Base-by-base conservation (phyloP, 2,888 invertebrate genomes). In the Drosophila leonis region DNA sequence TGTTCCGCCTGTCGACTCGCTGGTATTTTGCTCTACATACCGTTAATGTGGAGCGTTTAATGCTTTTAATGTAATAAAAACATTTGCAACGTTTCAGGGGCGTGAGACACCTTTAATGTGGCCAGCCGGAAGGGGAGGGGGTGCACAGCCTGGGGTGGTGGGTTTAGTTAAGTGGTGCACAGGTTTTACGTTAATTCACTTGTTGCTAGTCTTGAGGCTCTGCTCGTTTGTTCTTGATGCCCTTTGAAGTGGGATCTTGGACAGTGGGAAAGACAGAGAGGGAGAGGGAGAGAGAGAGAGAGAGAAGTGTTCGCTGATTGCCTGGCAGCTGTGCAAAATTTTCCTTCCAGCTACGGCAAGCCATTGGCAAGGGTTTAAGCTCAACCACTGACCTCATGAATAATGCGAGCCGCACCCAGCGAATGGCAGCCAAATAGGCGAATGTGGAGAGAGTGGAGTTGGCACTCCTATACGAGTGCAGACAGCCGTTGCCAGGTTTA, bases 61-160 rank as follows among this genome's bases (percentile, higher is more conserved):
- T 86, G 83, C 90, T 88, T 88, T 88, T 88, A 88, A 88, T 88
- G 90, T 84, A 88, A 88, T 88, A 90, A 90, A 88, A 88, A 78
- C 88, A 88, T 90, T 88, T 75, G 74, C 77, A 78, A 72, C 83
- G 71, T 83, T 90, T 80, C 88, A 31, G 79, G 81, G 82, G 83
- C 80, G 83, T 83, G 65, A 56, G 65, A 65, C 41, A 67, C 79
- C 67, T 78, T 68, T 64, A 54, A 52, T 49, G 44, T 31, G 54
- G 27, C 37, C 37, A 44, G 46, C 29, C 51, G 60, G 24, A 4
- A 33, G 9, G 13, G 33, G 20, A 2, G 20, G 13, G 54, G 54
- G 54, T 18, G 39, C 24, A 8, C 20, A 20, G 8, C 13, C 35
- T 15, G 29, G 51, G 12, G 24, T 18, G 18, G 60, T 20, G 20